These are phyloP conservation scores for Nycteola revayana DNA, from an alignment of 2,888 invertebrate genomes.

Conservation along the genomic window DNA sequence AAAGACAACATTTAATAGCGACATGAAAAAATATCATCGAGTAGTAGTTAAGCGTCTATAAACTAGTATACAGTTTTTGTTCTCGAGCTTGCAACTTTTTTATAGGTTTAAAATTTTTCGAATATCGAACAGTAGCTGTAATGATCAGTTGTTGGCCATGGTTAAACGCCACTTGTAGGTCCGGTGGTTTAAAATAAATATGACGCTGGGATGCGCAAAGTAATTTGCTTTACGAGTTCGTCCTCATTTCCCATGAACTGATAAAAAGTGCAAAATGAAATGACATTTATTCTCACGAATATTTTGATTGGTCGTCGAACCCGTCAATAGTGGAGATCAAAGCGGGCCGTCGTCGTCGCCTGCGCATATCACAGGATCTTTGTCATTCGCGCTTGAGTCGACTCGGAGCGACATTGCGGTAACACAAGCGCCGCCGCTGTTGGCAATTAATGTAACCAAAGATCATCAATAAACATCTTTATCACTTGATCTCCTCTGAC, in stretches of 20 bases:
- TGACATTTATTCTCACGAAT: constrained; percentile 46
- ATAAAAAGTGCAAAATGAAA: constrained; percentile 23
- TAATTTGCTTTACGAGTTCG: too few relatives aligned
- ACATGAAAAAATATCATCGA: constrained; percentile 54
- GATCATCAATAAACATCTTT: constrained; percentile 80
- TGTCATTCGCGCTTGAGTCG: constrained; percentile 69
- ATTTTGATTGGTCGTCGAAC: constrained; percentile 73
- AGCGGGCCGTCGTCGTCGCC: constrained; percentile 55
- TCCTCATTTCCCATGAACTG: constrained; percentile 10
- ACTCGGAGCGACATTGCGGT: constrained; percentile 56
- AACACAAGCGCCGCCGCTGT: constrained; percentile 72
- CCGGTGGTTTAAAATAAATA: too few relatives aligned
- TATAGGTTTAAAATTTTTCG: constrained; percentile 38
- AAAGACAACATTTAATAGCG: constrained; percentile 64
- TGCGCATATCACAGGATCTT: constrained; percentile 71
- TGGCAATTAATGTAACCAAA: constrained; percentile 77
- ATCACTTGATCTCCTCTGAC: constrained; percentile 77
- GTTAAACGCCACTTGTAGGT: not conserved
- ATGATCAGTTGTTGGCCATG: constrained; percentile 24
- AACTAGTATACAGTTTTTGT: constrained; percentile 56
- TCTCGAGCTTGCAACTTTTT: constrained; percentile 37
- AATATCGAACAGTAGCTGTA: constrained; percentile 31
- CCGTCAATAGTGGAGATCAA: constrained; percentile 65
- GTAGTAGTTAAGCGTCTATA: constrained; percentile 47
- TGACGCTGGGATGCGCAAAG: too few relatives aligned